Evolutionary conservation across 2,113 vertebrate genomes (phyloP).

Genomic region (Empidonax traillii): DNA sequence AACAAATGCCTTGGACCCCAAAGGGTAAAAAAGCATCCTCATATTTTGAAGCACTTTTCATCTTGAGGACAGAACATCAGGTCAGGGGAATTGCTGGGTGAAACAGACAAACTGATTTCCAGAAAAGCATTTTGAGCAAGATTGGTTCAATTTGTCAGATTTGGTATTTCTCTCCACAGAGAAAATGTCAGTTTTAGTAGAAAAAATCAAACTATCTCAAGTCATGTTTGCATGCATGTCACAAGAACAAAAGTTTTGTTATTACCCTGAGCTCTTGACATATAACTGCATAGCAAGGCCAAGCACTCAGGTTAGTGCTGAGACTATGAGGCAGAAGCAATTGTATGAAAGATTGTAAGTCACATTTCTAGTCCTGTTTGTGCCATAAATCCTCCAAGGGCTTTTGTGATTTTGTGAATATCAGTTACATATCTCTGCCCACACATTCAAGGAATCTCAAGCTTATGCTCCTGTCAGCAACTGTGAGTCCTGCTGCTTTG

Average conservation of each 20-base stretch:
- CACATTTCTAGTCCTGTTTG: background rate
- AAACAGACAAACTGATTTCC: conserved; percentile 39
- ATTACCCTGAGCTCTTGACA: background rate
- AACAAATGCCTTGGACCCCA: background rate
- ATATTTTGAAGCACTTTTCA: conserved; percentile 35
- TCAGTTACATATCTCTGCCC: background rate
- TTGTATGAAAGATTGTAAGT: conserved; percentile 10
- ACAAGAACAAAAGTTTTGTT: conserved; percentile 31
- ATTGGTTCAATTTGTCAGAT: conserved; percentile 33
- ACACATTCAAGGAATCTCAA: background rate
- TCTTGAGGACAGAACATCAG: background rate
- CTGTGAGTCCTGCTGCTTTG: background rate
- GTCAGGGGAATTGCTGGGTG: background rate
- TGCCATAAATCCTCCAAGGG: background rate
- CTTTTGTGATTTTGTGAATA: conserved; percentile 22
- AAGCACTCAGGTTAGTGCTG: background rate
- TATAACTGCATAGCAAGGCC: conserved; percentile 1
- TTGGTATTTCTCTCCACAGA: background rate
- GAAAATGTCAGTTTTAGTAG: conserved; percentile 42
- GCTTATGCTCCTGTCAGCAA: background rate
- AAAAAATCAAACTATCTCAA: conserved; percentile 13
- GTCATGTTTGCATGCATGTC: conserved; percentile 1
- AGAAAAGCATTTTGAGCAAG: conserved; percentile 33
- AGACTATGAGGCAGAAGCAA: background rate
- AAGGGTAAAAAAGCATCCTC: background rate